Percentiles rank a stretch among this genome's conserved stretches.
These are phyloP conservation scores for Acanthochromis polyacanthus DNA, from an alignment of 2,113 vertebrate genomes.

Conservation along the genomic window DNA sequence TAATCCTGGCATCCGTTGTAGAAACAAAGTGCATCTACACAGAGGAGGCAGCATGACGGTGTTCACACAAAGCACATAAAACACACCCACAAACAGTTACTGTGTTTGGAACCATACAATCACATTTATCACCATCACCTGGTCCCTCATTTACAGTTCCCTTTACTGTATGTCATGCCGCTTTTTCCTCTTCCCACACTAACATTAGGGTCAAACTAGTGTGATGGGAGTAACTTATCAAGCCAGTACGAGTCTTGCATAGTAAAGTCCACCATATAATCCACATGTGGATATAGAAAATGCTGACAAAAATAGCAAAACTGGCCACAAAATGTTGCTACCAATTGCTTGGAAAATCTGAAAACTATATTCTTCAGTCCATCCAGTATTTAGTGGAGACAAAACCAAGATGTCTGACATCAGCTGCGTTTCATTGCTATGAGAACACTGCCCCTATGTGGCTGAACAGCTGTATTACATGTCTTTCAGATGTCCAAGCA, in stretches of 20 bases:
- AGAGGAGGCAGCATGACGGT: too few relatives aligned
- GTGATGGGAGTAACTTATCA: too few relatives aligned
- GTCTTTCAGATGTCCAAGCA: not conserved
- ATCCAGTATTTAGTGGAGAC: not conserved
- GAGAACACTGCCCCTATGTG: conserved; percentile 73
- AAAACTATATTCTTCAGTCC: not conserved
- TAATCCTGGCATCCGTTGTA: too few relatives aligned
- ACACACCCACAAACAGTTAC: too few relatives aligned
- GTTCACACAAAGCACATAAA: too few relatives aligned
- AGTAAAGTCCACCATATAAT: too few relatives aligned
- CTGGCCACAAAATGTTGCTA: too few relatives aligned
- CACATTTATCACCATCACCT: too few relatives aligned
- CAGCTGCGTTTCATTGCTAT: conserved; percentile 10
- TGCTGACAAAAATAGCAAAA: not conserved
- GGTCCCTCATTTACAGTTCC: too few relatives aligned
- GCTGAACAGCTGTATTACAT: conserved; percentile 36
- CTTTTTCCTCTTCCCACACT: not conserved
- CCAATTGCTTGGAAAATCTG: not conserved
- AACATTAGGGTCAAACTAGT: not conserved
- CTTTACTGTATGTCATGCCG: not conserved
- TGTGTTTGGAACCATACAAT: too few relatives aligned
- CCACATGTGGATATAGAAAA: not conserved
- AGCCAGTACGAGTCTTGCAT: too few relatives aligned
- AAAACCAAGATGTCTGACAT: not conserved
- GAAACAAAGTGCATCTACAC: too few relatives aligned